Percentiles rank a stretch among this genome's conserved stretches.
Conservation (phyloP, 2,888 invertebrate species). For the Epiblema foenella region DNA sequence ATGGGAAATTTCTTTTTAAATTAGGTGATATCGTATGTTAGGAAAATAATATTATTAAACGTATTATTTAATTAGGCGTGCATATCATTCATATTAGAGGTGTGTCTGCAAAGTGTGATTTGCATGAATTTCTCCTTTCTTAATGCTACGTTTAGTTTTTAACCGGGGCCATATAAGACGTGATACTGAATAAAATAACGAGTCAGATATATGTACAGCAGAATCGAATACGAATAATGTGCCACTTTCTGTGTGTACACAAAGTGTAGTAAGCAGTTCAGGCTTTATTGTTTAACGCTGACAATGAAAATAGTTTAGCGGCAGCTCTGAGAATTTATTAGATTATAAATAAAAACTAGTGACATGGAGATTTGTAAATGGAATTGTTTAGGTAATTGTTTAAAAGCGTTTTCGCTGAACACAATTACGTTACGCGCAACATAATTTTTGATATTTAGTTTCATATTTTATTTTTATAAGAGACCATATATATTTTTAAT, state of each 20-base stretch:
- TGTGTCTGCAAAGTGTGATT: constrained; percentile 22
- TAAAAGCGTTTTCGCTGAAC: background rate
- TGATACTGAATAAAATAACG: constrained; percentile 20
- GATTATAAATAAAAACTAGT: constrained; percentile 7
- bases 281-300: background rate
- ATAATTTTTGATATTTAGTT: constrained; percentile 12
- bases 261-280: background rate
- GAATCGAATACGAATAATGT: constrained; percentile 8
- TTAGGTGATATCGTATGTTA: constrained; percentile 27
- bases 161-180: constrained; percentile 36
- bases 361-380: constrained; percentile 27
- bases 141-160: constrained; percentile 12
- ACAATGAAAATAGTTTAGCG: background rate
- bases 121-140: background rate
- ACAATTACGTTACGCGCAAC: constrained; percentile 11
- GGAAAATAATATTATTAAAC: constrained; percentile 22
- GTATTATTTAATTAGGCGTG: constrained; percentile 43
- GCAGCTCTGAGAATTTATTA: constrained; percentile 28
- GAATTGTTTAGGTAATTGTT: constrained; percentile 27
- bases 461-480: background rate
- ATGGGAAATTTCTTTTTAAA: constrained; percentile 27
- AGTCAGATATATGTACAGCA: background rate
- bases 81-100: constrained; percentile 43
- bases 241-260: background rate
- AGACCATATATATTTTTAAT: background rate